phyloP scores from a whole-genome alignment of 1,140 invertebrate species.

The Hestina assimilis region DNA sequence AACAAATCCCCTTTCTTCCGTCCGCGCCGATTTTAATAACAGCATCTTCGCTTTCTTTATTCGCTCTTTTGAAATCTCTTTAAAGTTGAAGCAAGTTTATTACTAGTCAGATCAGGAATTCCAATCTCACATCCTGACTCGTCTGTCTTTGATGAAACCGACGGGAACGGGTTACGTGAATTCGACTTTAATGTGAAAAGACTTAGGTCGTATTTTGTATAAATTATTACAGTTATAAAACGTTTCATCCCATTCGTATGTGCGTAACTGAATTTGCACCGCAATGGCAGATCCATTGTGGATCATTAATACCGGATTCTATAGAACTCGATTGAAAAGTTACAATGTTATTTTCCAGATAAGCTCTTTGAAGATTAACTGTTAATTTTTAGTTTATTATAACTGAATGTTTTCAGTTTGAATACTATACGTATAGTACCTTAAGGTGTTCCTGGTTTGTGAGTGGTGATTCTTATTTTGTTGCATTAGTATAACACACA shows the following conservation, averaged over 20 bases:
- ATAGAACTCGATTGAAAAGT: slow-evolving; percentile 45
- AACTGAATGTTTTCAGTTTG: slow-evolving; percentile 16
- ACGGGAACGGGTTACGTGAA: slow-evolving; percentile 17
- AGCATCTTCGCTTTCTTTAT: slow-evolving; percentile 68
- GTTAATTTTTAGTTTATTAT: slow-evolving; percentile 30
- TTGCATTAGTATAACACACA: background rate
- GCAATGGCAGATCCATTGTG: slow-evolving; percentile 46
- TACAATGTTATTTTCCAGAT: slow-evolving; percentile 34
- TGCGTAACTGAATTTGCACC: slow-evolving; percentile 52
- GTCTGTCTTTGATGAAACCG: slow-evolving; percentile 65
- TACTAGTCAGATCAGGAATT: slow-evolving; percentile 74
- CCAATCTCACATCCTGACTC: slow-evolving; percentile 70
- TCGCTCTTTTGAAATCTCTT: slow-evolving; percentile 72
- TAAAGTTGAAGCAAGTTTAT: slow-evolving; percentile 71
- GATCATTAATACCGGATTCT: slow-evolving; percentile 53
- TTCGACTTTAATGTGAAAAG: slow-evolving; percentile 26
- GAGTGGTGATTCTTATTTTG: no score
- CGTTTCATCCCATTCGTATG: slow-evolving; percentile 27
- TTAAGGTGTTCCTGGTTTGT: no score
- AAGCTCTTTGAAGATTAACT: slow-evolving; percentile 32
- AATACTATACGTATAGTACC: slow-evolving; percentile 10
- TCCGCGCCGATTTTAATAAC: slow-evolving; percentile 66
- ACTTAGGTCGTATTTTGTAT: slow-evolving; percentile 34
- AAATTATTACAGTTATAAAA: slow-evolving; percentile 6
- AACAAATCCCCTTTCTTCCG: slow-evolving; percentile 58